Evolutionary conservation across 2,888 invertebrate species (phyloP).

Genomic region (Idaea biselata): DNA sequence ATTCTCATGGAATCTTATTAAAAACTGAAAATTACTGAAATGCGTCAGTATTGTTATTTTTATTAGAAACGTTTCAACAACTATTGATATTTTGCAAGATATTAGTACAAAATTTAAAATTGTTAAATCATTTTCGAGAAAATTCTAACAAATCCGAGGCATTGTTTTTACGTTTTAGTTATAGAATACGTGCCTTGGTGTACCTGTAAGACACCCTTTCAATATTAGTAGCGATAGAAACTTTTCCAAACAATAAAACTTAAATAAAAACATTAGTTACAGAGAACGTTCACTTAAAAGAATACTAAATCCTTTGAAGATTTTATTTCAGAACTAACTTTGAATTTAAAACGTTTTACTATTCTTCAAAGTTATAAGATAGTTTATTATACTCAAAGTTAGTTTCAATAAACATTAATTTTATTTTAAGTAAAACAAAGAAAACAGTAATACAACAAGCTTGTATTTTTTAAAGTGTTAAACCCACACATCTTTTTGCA

Average conservation of each 20-base stretch:
- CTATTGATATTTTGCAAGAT: too few species aligned
- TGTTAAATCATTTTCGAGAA: too few species aligned
- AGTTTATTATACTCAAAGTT: neutral
- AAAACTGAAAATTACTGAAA: too few species aligned
- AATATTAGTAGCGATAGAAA: neutral
- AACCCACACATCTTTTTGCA: too few species aligned
- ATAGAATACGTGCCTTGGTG: neutral
- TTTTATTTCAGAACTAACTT: neutral
- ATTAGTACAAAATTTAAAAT: too few species aligned
- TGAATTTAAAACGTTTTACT: conserved; percentile 8
- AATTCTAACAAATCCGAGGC: too few species aligned
- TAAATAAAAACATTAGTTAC: neutral
- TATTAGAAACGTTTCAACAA: too few species aligned
- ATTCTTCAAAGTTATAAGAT: conserved; percentile 2
- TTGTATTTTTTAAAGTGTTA: neutral
- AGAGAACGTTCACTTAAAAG: neutral
- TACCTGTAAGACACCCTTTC: neutral
- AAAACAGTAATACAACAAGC: neutral
- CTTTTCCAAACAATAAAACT: neutral
- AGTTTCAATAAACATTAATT: neutral
- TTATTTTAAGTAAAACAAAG: neutral
- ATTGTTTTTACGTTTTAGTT: too few species aligned
- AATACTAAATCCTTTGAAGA: conserved; percentile 1
- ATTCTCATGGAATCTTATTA: too few species aligned
- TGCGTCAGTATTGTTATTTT: too few species aligned